A percentile compares a stretch with the other conserved stretches of the same genome.
phyloP scores from a whole-genome alignment of 2,797 vertebrate genomes.

The Discoglossus pictus region DNA sequence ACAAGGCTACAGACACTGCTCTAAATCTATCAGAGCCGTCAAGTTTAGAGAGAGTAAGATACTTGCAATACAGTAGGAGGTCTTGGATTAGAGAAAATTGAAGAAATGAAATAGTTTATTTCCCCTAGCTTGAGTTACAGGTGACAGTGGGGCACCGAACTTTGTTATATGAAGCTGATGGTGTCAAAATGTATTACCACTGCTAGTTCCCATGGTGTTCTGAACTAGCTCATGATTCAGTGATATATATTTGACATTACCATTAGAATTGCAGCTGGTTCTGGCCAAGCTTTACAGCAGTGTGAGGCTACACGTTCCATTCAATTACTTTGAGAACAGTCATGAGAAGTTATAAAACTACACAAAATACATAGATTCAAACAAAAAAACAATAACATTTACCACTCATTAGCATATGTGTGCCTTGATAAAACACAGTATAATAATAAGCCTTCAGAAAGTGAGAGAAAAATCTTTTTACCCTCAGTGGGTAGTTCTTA shows the following conservation, averaged over 20 bases:
- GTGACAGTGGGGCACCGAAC: conserved; percentile 7
- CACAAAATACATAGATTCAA: too few species aligned
- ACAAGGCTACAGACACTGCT: conserved; percentile 10
- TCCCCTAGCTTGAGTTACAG: not conserved
- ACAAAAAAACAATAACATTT: too few species aligned
- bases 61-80: conserved; percentile 5
- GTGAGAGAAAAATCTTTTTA: too few species aligned
- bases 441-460: too few species aligned
- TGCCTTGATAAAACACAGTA: too few species aligned
- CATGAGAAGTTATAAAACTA: not conserved
- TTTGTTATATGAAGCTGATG: not conserved
- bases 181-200: not conserved
- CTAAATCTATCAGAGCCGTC: conserved; percentile 1
- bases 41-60: not conserved
- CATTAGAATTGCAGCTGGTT: not conserved
- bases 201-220: not conserved
- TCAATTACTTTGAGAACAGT: not conserved
- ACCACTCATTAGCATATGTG: too few species aligned
- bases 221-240: not conserved
- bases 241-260: conserved; percentile 9
- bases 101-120: conserved; percentile 7
- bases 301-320: too few species aligned
- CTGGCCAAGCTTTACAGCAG: not conserved
- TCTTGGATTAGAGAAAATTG: conserved; percentile 13
- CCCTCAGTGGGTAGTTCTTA: too few species aligned